Percentiles rank a stretch among this genome's conserved stretches.
Conservation (phyloP, 1,140 invertebrate species). For the Teleopsis dalmanni region DNA sequence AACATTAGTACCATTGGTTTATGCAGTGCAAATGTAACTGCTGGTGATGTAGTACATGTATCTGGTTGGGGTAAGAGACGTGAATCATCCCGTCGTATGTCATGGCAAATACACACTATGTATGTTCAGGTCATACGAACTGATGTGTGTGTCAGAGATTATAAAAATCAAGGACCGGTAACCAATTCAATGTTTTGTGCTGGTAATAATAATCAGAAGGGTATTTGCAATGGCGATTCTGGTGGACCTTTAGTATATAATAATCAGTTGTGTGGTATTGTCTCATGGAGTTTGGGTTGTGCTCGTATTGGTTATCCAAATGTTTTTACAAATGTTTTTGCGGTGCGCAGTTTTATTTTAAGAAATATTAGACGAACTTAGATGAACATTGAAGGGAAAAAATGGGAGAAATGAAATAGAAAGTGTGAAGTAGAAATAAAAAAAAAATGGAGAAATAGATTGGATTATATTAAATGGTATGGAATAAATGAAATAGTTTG, state of each 20-base stretch:
- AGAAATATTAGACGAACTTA: no score
- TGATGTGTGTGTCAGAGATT: conserved; percentile 21
- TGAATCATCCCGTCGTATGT: conserved; percentile 13
- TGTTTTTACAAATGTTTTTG: conserved; percentile 49
- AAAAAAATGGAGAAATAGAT: no score
- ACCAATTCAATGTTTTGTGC: conserved; percentile 34
- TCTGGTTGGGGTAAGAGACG: conserved; percentile 29
- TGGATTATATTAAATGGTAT: no score
- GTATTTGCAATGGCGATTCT: conserved; percentile 48
- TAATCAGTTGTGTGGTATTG: conserved; percentile 49
- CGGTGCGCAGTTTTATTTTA: conserved; percentile 25
- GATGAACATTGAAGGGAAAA: no score
- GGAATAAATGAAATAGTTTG: no score
- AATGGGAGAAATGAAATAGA: no score
- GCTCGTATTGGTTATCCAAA: conserved; percentile 46
- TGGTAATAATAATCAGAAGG: conserved; percentile 24
- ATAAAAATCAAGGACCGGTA: conserved; percentile 22
- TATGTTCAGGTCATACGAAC: conserved; percentile 22
- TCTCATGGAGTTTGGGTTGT: conserved; percentile 52
- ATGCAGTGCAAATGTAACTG: conserved; percentile 20
- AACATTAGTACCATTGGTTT: conserved; percentile 26
- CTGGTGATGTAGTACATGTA: conserved; percentile 26
- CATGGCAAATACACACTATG: conserved; percentile 26
- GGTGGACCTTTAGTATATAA: conserved; percentile 55
- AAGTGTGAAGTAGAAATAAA: no score